Base-by-base conservation (phyloP, 64 coral and sea anemone genomes). In the Trachythela sp. region DNA sequence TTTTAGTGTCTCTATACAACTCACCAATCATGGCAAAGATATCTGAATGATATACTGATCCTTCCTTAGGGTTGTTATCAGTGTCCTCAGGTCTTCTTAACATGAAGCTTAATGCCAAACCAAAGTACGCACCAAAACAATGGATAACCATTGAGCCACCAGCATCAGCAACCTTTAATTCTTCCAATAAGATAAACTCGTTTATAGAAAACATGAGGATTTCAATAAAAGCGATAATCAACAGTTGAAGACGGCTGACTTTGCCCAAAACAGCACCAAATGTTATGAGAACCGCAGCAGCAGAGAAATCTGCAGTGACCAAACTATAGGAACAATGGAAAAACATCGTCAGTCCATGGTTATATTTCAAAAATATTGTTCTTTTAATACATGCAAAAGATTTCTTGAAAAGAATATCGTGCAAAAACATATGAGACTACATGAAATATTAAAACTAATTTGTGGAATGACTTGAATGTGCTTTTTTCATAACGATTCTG, bases 111-210 rank as follows among this genome's bases (percentile, higher is more conserved):
- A 94, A 76, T 41, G 92, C 95, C 37, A 97, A 72, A 24, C 95
- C 95, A 54, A 97, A 97, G 70, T 97, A 97, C 4, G 92, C 92
- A 0, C 95, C 95, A 88, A 97, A 97, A 36, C 87, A 56, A 56
- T 97, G 95, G 34, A 97, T 97, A 9, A 97, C 84, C 45, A 97
- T 90, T 5, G 95, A 97, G 13, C 95, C 95, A 14, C 95, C 95
- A 40, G 95, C 95, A 85, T 97, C 95, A 39, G 95, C 77, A 32
- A 90, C 89, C 90, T 94, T 90, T 2, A 97, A 87, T 48, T 94
- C 91, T 52, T 97, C 83, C 2, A 97, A 39, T 18, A 67, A 75
- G 39, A 97, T 88, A 39, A 91, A 84, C 41, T 97, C 95, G 48
- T 97, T 97, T 36, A 97, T 54, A 34, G 92, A 75, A 38, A 85